A percentile compares a stretch with the other conserved stretches of the same genome.
Evolutionary conservation across 2,113 vertebrate species (phyloP).

Genomic region (Anarhynchus alexandrinus): DNA sequence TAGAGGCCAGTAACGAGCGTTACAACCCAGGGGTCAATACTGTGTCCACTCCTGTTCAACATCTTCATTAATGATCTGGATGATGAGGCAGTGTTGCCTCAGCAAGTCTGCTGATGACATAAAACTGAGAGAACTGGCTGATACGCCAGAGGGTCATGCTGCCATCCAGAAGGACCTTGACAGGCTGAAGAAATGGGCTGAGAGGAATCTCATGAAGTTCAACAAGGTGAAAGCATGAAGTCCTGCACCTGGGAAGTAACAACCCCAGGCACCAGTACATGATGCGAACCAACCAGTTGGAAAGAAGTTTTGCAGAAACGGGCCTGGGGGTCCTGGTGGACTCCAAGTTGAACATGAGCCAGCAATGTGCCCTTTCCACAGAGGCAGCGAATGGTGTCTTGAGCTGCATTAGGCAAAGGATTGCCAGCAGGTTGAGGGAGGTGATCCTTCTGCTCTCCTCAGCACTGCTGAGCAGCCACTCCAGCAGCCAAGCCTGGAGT

Average conservation of each 20-base stretch:
- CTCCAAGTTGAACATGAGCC: background rate
- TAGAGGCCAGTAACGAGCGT: background rate
- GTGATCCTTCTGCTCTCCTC: background rate
- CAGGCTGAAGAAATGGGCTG: background rate
- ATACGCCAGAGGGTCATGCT: fast-evolving
- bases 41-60: background rate
- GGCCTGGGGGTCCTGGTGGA: background rate
- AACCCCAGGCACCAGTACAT: background rate
- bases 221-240: background rate
- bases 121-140: background rate
- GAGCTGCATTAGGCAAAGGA: background rate
- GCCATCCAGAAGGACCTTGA: background rate
- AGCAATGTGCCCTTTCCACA: fast-evolving
- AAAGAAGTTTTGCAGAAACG: background rate
- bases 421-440: background rate
- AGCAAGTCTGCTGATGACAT: background rate
- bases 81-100: background rate
- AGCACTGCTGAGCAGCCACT: background rate
- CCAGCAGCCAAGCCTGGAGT: background rate
- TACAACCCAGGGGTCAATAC: background rate
- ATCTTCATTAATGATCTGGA: background rate
- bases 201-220: background rate
- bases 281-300: background rate
- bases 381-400: fast-evolving
- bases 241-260: background rate